Base-by-base conservation (phyloP, 2,113 vertebrate species). In the Prolemur simus region DNA sequence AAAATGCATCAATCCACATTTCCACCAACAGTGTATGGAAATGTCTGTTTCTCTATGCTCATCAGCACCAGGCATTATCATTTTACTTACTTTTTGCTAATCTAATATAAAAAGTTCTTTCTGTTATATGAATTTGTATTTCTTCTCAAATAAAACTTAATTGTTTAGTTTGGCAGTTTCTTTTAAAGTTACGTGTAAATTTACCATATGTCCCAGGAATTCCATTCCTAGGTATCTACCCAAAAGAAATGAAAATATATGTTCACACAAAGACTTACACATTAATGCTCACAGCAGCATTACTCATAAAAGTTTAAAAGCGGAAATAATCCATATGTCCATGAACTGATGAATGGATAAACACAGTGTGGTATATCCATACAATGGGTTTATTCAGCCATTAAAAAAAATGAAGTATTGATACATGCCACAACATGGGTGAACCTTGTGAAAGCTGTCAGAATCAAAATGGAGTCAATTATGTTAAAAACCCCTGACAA, bases 101-200 rank as follows among this genome's bases (percentile, higher is more conserved):
- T 47, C 68, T 83, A 90, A 56, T 60, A 60, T 18, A 27, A 69
- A 71, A 80, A 74, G 42, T 47, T 90, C 4, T 74, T 73, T 64
- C 23, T 52, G 6, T 52, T 82, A 34, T 56, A 45, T 76, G 47
- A 54, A 95, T 82, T 58, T 90, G 52, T 13, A 78, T 88, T 87
- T 86, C 18, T 87, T 90, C 74, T 58, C 78, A 92, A 89, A 60
- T 39, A 54, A 95, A 93, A 76, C 20, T 25, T 49, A 37, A 83
- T 23, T 63, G 11, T 73, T 73, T 86, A 23, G 29, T 29, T 42
- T 68, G 52, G 29, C 18, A 82, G n/a, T 90, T 93, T 93, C 58
- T 74, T 66, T 77, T 83, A 60, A 66, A 89, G 18, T 74, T 68
- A 71, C 52, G 69, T 21, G 66, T 58, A 74, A 68, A 81, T 29